phyloP scores from a whole-genome alignment of 2,113 vertebrate genomes.

The Platichthys stellatus region DNA sequence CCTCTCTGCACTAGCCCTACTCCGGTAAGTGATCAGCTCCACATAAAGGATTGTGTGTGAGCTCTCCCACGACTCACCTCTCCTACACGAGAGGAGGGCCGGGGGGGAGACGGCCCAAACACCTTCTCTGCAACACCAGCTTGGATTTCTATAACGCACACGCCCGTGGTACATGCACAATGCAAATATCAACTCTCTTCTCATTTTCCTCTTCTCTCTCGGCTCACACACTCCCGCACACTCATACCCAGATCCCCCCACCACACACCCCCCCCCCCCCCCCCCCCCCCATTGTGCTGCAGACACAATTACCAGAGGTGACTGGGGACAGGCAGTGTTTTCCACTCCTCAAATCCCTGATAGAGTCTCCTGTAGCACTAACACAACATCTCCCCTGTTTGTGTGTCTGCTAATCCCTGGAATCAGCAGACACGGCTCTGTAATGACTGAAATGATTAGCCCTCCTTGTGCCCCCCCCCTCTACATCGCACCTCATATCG shows the following conservation, averaged over 20 bases:
- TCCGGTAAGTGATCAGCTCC: constrained; percentile 60
- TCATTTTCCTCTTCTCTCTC: constrained; percentile 11
- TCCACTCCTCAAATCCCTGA: constrained; percentile 66
- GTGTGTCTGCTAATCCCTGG: constrained; percentile 70
- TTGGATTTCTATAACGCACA: constrained; percentile 22
- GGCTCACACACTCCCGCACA: constrained; percentile 9
- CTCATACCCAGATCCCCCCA: constrained; percentile 20
- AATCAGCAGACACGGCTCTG: constrained; percentile 66
- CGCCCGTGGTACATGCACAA: not conserved
- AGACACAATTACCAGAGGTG: constrained; percentile 58
- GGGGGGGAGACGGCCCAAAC: no score
- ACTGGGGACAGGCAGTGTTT: constrained; percentile 56
- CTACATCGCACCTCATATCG: constrained; percentile 65
- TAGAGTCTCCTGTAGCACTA: constrained; percentile 63
- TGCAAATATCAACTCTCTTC: constrained; percentile 17
- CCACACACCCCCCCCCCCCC: no score
- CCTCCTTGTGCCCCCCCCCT: constrained; percentile 29
- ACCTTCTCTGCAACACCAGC: not conserved
- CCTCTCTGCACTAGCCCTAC: constrained; percentile 22
- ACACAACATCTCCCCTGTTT: constrained; percentile 71
- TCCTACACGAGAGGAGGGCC: not conserved
- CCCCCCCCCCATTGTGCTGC: constrained; percentile 10
- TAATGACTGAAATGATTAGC: constrained; percentile 80
- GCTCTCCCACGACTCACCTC: constrained; percentile 58
- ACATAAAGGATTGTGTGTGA: constrained; percentile 59